These are phyloP conservation scores for Calliopsis andreniformis DNA, from an alignment of 1,140 invertebrate genomes.

Conservation along the genomic window DNA sequence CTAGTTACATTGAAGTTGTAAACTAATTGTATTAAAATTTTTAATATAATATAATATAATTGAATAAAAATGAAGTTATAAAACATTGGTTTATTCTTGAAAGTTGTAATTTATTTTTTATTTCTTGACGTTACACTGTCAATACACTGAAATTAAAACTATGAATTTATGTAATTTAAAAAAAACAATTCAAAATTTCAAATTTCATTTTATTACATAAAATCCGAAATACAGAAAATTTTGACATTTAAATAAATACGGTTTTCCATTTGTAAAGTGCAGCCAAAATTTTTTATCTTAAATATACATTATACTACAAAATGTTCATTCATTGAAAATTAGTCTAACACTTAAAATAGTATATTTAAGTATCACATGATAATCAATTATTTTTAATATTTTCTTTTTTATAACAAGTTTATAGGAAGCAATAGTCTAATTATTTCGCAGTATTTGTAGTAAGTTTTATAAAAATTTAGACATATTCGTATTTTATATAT, in stretches of 20 bases:
- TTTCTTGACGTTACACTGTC: background rate
- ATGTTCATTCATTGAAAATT: slow-evolving; percentile 31
- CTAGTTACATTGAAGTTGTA: no score
- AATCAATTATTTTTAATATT: slow-evolving; percentile 24
- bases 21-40: no score
- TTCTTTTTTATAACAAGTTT: background rate
- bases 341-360: slow-evolving; percentile 1
- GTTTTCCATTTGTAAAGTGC: slow-evolving; percentile 8
- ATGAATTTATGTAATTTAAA: background rate
- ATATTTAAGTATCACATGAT: slow-evolving; percentile 36
- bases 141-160: background rate
- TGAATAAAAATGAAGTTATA: background rate
- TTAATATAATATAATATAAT: background rate
- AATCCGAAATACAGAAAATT: slow-evolving; percentile 29
- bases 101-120: background rate
- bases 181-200: background rate
- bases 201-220: slow-evolving; percentile 36
- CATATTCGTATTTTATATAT: no score
- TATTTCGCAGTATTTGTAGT: background rate
- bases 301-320: slow-evolving; percentile 28
- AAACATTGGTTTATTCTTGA: background rate
- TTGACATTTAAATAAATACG: slow-evolving; percentile 20
- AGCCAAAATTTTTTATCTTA: slow-evolving; percentile 20
- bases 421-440: background rate
- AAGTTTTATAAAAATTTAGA: slow-evolving; percentile 36